Percentiles rank a stretch among this genome's conserved stretches.
Evolutionary conservation across 2,113 vertebrate genomes (phyloP).

Genomic region (Ursus arctos): DNA sequence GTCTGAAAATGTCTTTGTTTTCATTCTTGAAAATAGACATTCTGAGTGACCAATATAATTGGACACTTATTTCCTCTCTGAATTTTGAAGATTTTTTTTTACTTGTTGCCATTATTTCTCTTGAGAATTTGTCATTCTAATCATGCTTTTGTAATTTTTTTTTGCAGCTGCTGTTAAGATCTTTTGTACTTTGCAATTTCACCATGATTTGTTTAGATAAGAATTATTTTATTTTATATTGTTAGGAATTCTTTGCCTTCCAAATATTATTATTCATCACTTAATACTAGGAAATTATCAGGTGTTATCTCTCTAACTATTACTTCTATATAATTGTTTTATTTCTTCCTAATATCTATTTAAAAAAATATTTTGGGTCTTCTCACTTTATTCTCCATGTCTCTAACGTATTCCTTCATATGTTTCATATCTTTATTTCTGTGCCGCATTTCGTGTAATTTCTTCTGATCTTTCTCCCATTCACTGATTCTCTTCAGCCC

Average conservation of each 20-base stretch:
- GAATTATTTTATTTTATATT: neutral
- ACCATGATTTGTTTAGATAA: neutral
- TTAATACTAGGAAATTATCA: neutral
- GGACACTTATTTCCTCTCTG: neutral
- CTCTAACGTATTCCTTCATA: neutral
- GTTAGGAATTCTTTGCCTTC: neutral
- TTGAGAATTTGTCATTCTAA: neutral
- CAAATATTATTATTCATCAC: neutral
- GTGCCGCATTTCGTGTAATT: neutral
- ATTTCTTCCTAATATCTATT: neutral
- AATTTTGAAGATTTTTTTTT: neutral
- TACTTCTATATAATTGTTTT: neutral
- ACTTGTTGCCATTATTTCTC: neutral
- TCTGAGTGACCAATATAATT: neutral
- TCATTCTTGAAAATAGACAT: neutral
- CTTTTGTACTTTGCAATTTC: neutral
- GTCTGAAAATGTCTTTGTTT: constrained; percentile 19
- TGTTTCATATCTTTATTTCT: neutral
- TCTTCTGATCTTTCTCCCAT: neutral
- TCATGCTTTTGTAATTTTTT: neutral
- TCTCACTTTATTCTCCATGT: neutral
- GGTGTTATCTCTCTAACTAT: neutral
- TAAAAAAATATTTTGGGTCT: neutral
- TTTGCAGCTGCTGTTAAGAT: neutral
- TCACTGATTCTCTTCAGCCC: neutral